These are phyloP conservation scores for Catharus fuscescens DNA, from an alignment of 2,113 vertebrate species.

Conservation along the genomic window DNA sequence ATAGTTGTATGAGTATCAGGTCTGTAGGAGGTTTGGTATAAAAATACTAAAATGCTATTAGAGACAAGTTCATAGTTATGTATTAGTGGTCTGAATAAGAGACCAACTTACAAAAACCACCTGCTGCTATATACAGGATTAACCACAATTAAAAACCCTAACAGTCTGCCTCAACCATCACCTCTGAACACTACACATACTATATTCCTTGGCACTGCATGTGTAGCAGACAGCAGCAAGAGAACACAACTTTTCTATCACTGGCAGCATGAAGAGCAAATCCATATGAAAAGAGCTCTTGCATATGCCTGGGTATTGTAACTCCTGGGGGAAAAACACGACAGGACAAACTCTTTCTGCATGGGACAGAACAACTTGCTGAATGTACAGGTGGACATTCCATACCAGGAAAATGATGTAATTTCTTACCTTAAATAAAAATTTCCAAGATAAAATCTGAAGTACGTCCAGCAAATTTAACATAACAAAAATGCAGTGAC, in stretches of 20 bases:
- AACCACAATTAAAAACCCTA: not conserved
- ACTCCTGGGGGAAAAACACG: not conserved
- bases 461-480: not conserved
- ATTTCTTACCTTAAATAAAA: not conserved
- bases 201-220: not conserved
- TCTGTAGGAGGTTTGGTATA: not conserved
- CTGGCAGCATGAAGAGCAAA: not conserved
- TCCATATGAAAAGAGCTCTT: not conserved
- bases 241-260: not conserved
- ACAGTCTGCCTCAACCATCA: not conserved
- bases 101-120: not conserved
- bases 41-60: not conserved
- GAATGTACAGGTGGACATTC: not conserved
- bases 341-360: not conserved
- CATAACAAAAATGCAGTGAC: not conserved
- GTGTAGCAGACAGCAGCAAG: not conserved
- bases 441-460: not conserved
- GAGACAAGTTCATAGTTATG: not conserved
- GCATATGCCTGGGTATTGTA: not conserved
- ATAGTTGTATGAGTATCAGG: not conserved
- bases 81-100: not conserved
- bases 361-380: not conserved
- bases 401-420: not conserved
- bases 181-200: not conserved
- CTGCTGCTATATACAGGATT: not conserved